Conservation (phyloP, 2,888 invertebrate species). For the Folsomia candida region DNA sequence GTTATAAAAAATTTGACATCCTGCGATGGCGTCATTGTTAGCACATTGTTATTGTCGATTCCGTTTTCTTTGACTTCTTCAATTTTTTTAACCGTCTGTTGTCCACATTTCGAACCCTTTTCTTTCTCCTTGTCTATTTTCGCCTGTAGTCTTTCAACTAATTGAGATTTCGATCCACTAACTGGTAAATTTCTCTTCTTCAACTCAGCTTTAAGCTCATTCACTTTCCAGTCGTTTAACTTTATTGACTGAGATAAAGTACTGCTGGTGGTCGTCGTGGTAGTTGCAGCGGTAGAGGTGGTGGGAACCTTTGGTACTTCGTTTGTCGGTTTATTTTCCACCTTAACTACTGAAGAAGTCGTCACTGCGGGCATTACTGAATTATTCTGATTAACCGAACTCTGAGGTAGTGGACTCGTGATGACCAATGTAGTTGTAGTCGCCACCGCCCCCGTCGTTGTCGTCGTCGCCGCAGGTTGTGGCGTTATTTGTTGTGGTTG, state of each 20-base stretch:
- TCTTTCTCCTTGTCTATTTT: slow-evolving; percentile 35
- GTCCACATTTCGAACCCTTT: not conserved
- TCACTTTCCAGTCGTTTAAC: slow-evolving; percentile 60
- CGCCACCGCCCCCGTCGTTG: not conserved
- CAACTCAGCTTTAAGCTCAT: slow-evolving; percentile 88
- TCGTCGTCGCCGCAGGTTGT: slow-evolving; percentile 5
- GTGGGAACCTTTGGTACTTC: not conserved
- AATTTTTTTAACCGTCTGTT: not conserved
- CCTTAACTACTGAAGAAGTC: too few relatives aligned
- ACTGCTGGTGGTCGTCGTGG: slow-evolving; percentile 10
- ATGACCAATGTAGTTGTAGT: not conserved
- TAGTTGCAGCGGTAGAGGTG: slow-evolving; percentile 16
- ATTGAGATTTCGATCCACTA: slow-evolving; percentile 91
- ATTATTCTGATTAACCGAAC: too few relatives aligned
- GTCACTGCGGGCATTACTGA: too few relatives aligned
- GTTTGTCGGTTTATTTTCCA: slow-evolving; percentile 1
- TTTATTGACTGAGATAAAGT: slow-evolving; percentile 21
- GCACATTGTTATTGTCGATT: not conserved
- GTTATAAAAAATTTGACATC: slow-evolving; percentile 5
- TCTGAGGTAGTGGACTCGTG: not conserved
- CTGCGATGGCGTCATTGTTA: not conserved
- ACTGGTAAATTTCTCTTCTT: slow-evolving; percentile 91
- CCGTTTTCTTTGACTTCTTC: not conserved
- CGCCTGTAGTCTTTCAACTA: slow-evolving; percentile 79
- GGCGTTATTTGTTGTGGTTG: slow-evolving; percentile 20